Evolutionary conservation across 2,888 invertebrate genomes (phyloP).

Genomic region (Drosophila peninsularis): DNA sequence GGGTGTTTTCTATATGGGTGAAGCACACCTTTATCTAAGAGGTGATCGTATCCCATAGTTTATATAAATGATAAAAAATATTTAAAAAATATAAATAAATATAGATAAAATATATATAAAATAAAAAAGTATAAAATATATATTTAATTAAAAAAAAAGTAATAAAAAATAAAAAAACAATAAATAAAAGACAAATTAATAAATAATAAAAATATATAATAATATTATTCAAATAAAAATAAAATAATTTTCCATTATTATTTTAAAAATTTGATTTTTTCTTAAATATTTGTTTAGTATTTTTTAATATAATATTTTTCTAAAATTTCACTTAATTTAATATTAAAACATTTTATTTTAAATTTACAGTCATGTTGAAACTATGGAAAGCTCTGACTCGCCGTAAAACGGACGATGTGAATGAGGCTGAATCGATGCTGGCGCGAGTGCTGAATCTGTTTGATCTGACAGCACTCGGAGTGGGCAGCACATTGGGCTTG

Average conservation of each 20-base stretch:
- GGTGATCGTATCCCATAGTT: background rate
- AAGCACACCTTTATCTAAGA: background rate
- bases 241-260: background rate
- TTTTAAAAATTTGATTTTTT: no score
- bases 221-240: background rate
- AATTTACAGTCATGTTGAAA: conserved; percentile 59
- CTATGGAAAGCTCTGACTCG: conserved; percentile 84
- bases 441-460: conserved; percentile 90
- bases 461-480: conserved; percentile 94
- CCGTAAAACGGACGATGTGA: conserved; percentile 85
- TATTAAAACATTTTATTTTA: background rate
- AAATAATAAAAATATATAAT: no score
- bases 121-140: no score
- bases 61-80: background rate
- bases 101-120: background rate
- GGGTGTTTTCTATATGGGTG: background rate
- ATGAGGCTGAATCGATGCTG: conserved; percentile 85
- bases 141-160: no score
- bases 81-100: background rate
- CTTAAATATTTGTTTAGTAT: no score
- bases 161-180: background rate
- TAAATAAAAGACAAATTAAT: background rate
- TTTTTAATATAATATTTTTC: background rate
- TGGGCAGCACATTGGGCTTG: conserved; percentile 95
- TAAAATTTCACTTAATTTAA: background rate